phyloP scores from a whole-genome alignment of 2,888 invertebrate genomes.

The Meiosimyza decipiens region DNA sequence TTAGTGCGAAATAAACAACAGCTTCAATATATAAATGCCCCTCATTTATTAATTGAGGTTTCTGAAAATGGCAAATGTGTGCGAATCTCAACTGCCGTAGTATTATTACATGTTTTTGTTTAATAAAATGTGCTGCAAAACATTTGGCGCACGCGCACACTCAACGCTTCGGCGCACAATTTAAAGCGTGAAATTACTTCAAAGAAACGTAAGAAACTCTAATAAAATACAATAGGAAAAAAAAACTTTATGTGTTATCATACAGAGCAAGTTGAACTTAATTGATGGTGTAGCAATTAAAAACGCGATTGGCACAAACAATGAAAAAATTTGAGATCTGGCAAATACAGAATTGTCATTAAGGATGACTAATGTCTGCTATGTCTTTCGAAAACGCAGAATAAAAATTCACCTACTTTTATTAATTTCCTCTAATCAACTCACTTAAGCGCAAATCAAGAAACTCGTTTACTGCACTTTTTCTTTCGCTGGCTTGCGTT shows the following conservation, averaged over 20 bases:
- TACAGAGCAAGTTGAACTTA: conserved; percentile 23
- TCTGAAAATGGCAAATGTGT: conserved; percentile 13
- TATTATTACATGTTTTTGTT: conserved; percentile 8
- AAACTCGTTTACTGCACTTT: not conserved
- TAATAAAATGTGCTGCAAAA: conserved; percentile 19
- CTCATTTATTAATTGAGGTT: conserved; percentile 28
- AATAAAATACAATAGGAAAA: not conserved
- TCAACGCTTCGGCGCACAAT: conserved; percentile 57
- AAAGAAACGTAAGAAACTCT: conserved; percentile 5
- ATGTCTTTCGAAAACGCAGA: not conserved
- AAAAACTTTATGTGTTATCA: not conserved
- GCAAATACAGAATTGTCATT: not conserved
- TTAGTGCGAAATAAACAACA: not conserved
- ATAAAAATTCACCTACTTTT: conserved; percentile 20
- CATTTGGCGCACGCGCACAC: conserved; percentile 47
- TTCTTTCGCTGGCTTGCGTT: not conserved
- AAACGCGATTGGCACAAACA: conserved; percentile 18
- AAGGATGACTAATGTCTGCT: too few species aligned
- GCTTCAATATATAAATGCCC: conserved; percentile 1
- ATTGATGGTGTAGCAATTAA: conserved; percentile 31
- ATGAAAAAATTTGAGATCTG: too few species aligned
- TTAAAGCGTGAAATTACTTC: conserved; percentile 62
- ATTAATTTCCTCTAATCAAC: conserved; percentile 25
- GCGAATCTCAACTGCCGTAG: conserved; percentile 19
- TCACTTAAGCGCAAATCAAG: not conserved